Evolutionary conservation across 2,113 vertebrate genomes (phyloP), one percentile per base, ranked within the genome.

Genomic region (Carassius gibelio): DNA sequence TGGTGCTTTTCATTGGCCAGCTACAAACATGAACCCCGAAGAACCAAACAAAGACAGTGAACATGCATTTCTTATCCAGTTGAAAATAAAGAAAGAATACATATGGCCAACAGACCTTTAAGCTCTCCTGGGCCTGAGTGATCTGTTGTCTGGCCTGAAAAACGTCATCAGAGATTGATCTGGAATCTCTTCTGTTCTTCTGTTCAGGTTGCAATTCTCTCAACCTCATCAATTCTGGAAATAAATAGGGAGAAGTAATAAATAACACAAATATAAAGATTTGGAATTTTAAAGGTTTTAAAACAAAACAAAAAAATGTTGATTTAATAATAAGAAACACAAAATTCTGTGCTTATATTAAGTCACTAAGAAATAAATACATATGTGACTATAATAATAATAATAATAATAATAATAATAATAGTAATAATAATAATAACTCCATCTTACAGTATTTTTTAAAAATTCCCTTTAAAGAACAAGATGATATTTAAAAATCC

Each of bases 1-100:
- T 94, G 92, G 77, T 96, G 94, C 81, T 96, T 98, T 3, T 93
- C 94, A 82, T 93, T 91, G 42, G 89, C 93, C 79, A 93, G 82
- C 98, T 97, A 87, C 42, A 90, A 34, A 82, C 45, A 83, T 30
- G 48, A 52, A 72, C 4, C 38, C 68, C 19, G 10, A 42, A 82
- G 38, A 82, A 38, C 26, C 69, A 64, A 6, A 64, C 57, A 50
- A 34, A 77, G 45, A 80, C 23, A 30, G 72, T 38, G 9, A 68
- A 57, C 15, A 77, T 80, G 86, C 68, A 68, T 61, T 79, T 48
- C 30, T 34, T 17, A 55, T 34, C 55, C 57, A 52, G 42, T 57
- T 14, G 36, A 34, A 42, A 42, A 38, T 5, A 15, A 11, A 75
- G 11, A 34, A 17, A 11, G 66, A 48, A 11, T 42, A 42, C 42